Evolutionary conservation across 2,113 vertebrate species (phyloP), one percentile per base, ranked within the genome.

Genomic region (Fulica atra): DNA sequence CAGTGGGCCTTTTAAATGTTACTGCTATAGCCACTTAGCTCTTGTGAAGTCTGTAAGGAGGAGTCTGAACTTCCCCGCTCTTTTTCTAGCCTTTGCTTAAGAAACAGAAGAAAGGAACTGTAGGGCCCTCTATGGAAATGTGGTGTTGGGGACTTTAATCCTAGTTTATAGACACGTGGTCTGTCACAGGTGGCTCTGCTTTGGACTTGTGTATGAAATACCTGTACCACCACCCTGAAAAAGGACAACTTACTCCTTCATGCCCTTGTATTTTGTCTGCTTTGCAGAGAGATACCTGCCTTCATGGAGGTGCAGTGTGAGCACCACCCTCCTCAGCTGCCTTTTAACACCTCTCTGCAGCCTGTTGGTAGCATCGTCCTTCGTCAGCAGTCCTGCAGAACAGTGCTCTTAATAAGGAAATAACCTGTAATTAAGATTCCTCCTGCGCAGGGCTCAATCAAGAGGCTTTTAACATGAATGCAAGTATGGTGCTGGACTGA

Each of bases 321-420:
- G 35, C 7, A 2, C 24, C 59, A 1, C 19, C 54, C 23, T 65
- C 48, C 25, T 73, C 15, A 42, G 35, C 15, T 57, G 35, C 44
- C 26, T 57, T 81, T 78, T 38, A 23, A 48, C 36, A 44, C 36
- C 46, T 85, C 78, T 64, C 40, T 81, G 65, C 31, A 35, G 28
- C 0, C 0, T 28, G 35, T 70, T 0, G 2, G 25, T 65, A 66
- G 29, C 51, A 36, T 66, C 51, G 6, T 74, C 13, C 53, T 59
- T 29, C n/a, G 54, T 74, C 28, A 74, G 51, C 17, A 61, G 24
- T 36, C 46, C 29, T 65, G 56, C 31, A 66, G 65, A 81, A 70
- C 4, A 26, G 63, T 9, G 8, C 16, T 6, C 9, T 66, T 59
- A 8, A 26, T 15, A 16, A 36, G 26, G 42, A 70, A 48, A 44